Base-by-base conservation (phyloP, 2,797 vertebrate genomes). In the Lagorchestes hirsutus region DNA sequence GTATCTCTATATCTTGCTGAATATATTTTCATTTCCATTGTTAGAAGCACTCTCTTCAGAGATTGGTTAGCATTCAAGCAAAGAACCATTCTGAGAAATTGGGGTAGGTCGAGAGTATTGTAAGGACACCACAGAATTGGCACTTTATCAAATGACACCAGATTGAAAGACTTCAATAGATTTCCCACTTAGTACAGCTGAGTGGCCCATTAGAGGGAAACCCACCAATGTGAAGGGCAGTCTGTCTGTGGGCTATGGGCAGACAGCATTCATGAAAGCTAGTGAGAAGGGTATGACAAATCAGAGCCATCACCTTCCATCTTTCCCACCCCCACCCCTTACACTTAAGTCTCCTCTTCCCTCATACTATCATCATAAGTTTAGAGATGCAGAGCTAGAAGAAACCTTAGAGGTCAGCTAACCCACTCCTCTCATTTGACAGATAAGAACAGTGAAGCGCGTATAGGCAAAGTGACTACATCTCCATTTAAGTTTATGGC, bases 1-100 rank as follows among this genome's bases (percentile, higher is more conserved):
- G 74, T 87, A 87, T 87, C 74, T 50, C 16, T 95, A 31, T 57
- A 95, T 96, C 62, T 93, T 96, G 93, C 94, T 95, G 90, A 95
- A 94, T 97, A 96, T 93, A 54, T 8, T 27, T 94, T 96, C 96
- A 97, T 93, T 93, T 96, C 92, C 54, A 22, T 82, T 97, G 95
- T 97, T 94, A 92, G 62, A 67, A 96, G 46, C 82, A 31, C 55
- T 40, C 57, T 97, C 31, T 92, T 97, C 93, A 95, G 54, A 10
- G 90, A 92, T 90, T 0, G 31, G 94, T 95, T 98, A 98, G 98
- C 97, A 98, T 94, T 95, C 95, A 97, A 94, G 46, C 58, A 96
- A 82, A 93, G 96, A 74, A 87, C 22, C 74, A 50, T 50, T 87
- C 50, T 93, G 67, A 96, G 96, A 90, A 92, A 97, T 96, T 95